Base-by-base conservation (phyloP, 2,888 invertebrate genomes). In the Branchellion lobata region DNA sequence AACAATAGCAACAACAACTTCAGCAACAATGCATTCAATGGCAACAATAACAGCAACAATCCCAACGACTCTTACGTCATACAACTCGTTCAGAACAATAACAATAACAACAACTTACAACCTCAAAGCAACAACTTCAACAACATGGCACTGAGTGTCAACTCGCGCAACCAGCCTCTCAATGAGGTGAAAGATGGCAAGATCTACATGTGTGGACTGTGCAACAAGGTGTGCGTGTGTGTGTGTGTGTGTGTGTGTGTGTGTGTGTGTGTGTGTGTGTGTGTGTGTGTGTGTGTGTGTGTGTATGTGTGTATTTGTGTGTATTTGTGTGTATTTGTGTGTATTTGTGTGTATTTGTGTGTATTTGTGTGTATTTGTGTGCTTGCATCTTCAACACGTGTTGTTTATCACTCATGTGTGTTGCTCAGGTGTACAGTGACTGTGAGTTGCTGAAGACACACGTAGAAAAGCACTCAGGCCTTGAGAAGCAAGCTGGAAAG, bases 391-490 rank as follows among this genome's bases (percentile, higher is more conserved):
- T n/a, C n/a, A n/a, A n/a, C n/a, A n/a, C n/a, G n/a, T n/a, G n/a
- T n/a, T n/a, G n/a, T n/a, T n/a, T n/a, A n/a, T n/a, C n/a, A n/a
- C n/a, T n/a, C n/a, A n/a, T n/a, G n/a, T n/a, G n/a, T n/a, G n/a
- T n/a, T n/a, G n/a, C 24, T 18, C 61, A 57, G 61, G 61, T 57
- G 24, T 77, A 57, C 36, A 53, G 53, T 27, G 77, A 77, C 18
- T 77, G 77, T 24, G 77, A 77, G 53, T 21, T 65, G 31, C 33
- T 77, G 77, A 77, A 77, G 29, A 27, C 57, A 3, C 77, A 77
- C 65, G 77, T 77, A 65, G 77, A 77, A 36, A 77, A 77, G 40
- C 77, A 77, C 65, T 29, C 34, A n/a, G 77, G 77, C 33, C 53
- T 77, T 24, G 77, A 77, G 57, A 77, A 61, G 65, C 77, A 61